phyloP scores from a whole-genome alignment of 35 echinoderm and acorn worm species.

The Lytechinus variegatus region DNA sequence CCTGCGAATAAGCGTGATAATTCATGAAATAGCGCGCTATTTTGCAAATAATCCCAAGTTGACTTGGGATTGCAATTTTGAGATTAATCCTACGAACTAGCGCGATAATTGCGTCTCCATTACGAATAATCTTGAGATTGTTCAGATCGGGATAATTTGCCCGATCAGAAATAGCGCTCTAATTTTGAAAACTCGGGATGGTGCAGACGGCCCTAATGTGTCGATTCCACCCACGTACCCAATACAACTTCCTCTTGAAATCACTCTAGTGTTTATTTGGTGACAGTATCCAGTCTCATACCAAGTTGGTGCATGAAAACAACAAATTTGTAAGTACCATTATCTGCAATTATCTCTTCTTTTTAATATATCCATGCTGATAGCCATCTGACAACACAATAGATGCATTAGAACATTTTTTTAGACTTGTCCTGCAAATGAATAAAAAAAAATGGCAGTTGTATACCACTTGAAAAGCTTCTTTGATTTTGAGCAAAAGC shows the following conservation, averaged over 20 bases:
- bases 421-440: not conserved
- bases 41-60: no score
- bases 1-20: no score
- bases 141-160: no score
- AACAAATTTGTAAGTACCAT: slow-evolving; percentile 43
- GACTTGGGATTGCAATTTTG: no score
- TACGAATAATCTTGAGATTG: no score
- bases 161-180: no score
- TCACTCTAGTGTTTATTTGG: slow-evolving; percentile 42
- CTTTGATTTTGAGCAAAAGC: slow-evolving; percentile 6
- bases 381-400: slow-evolving; percentile 37
- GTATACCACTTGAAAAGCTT: not conserved
- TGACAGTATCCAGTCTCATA: slow-evolving; percentile 37
- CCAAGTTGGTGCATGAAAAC: slow-evolving; percentile 40
- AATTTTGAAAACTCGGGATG: no score
- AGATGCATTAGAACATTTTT: slow-evolving; percentile 22
- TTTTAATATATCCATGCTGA: slow-evolving; percentile 14
- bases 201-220: no score
- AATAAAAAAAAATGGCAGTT: not conserved
- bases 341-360: slow-evolving; percentile 20
- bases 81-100: no score
- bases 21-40: no score
- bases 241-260: slow-evolving; percentile 48
- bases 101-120: no score
- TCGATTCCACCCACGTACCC: not conserved